These are phyloP conservation scores for Drosophila takahashii DNA, from an alignment of 1,140 invertebrate species.

Conservation along the genomic window DNA sequence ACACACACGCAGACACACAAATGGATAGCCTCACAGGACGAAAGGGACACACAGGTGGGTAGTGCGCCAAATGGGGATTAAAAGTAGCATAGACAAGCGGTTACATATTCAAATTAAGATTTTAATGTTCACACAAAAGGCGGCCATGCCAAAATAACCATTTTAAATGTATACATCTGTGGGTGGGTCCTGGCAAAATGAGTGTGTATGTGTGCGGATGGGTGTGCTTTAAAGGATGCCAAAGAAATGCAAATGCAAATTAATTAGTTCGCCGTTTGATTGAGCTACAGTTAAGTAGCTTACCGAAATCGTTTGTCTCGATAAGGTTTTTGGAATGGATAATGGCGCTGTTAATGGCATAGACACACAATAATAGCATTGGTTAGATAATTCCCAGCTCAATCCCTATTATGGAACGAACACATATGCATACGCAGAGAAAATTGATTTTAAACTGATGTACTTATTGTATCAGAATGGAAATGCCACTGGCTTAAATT, in stretches of 20 bases:
- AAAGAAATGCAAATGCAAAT: slow-evolving; percentile 70
- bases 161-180: slow-evolving; percentile 24
- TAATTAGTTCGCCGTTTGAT: slow-evolving; percentile 63
- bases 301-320: slow-evolving; percentile 27
- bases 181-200: neutral
- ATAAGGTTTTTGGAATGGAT: slow-evolving; percentile 31
- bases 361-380: slow-evolving; percentile 8
- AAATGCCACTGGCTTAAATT: neutral
- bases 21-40: slow-evolving; percentile 17
- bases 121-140: slow-evolving; percentile 75
- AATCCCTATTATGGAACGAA: neutral
- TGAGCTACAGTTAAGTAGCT: slow-evolving; percentile 50
- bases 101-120: slow-evolving; percentile 82
- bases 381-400: slow-evolving; percentile 1
- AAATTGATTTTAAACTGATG: slow-evolving; percentile 6
- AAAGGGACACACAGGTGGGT: slow-evolving; percentile 9
- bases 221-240: slow-evolving; percentile 21
- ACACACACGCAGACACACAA: slow-evolving; percentile 19
- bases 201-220: neutral
- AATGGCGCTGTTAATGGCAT: slow-evolving; percentile 27
- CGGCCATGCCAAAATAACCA: slow-evolving; percentile 31
- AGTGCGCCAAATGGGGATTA: slow-evolving; percentile 61
- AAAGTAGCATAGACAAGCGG: slow-evolving; percentile 73
- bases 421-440: neutral
- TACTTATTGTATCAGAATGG: neutral